These are phyloP conservation scores for Cabera pusaria DNA, from an alignment of 2,888 invertebrate genomes.

Conservation along the genomic window DNA sequence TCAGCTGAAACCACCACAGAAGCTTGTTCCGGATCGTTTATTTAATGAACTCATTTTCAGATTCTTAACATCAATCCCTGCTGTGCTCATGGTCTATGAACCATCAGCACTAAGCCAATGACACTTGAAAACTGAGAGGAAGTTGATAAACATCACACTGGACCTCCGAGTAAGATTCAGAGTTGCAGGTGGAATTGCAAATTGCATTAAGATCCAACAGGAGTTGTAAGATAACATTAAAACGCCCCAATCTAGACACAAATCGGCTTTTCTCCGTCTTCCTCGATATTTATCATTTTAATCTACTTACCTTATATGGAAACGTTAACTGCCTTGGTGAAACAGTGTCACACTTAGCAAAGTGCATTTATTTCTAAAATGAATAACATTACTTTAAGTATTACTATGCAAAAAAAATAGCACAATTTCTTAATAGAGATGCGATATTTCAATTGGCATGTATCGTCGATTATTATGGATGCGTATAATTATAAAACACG, in stretches of 20 bases:
- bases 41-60: slow-evolving; percentile 47
- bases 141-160: slow-evolving; percentile 30
- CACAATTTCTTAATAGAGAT: slow-evolving; percentile 41
- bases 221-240: slow-evolving; percentile 54
- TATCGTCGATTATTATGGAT: slow-evolving; percentile 44
- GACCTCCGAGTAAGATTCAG: slow-evolving; percentile 37
- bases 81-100: not conserved
- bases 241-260: slow-evolving; percentile 53
- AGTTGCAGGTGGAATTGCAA: slow-evolving; percentile 56
- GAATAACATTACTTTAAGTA: slow-evolving; percentile 39
- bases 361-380: slow-evolving; percentile 36
- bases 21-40: slow-evolving; percentile 63
- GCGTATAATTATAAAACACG: slow-evolving; percentile 44
- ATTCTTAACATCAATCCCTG: not conserved
- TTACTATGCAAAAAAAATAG: slow-evolving; percentile 40
- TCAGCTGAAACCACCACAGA: slow-evolving; percentile 37
- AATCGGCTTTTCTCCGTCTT: slow-evolving; percentile 51
- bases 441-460: slow-evolving; percentile 46
- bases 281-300: slow-evolving; percentile 48
- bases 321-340: slow-evolving; percentile 36
- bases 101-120: no score
- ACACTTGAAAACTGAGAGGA: no score
- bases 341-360: slow-evolving; percentile 39
- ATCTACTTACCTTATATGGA: slow-evolving; percentile 50
- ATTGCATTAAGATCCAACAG: slow-evolving; percentile 62